Base-by-base conservation (phyloP, 2,113 vertebrate genomes). In the Saccopteryx leptura region DNA sequence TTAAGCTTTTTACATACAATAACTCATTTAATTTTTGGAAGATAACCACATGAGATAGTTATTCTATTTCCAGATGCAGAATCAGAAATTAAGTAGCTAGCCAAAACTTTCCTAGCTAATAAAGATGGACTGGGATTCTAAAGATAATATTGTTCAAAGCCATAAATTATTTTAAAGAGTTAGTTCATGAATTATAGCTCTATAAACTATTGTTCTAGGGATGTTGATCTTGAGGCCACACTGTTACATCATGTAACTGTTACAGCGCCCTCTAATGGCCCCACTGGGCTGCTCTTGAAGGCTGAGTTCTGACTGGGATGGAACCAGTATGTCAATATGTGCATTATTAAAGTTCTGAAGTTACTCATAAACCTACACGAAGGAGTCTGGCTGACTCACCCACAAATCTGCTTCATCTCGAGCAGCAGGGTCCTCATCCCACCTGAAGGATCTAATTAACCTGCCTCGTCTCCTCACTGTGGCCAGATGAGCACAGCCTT, bases 391-490 rank as follows among this genome's bases (percentile, higher is more conserved):
- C 91, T 92, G 94, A 93, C 19, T 92, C 75, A 91, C 66, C 58
- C 26, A 71, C 61, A 89, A 68, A 95, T 87, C 18, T 69, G 21
- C 71, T 96, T 94, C n/a, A 26, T 78, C 66, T 83, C 80, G 24
- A 93, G 12, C 50, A 93, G 74, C 69, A 90, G 89, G 66, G 63
- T 48, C 48, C 61, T 76, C 12, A 56, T 14, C 69, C 54, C 76
- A 90, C 33, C 83, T 91, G 69, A 87, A 88, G 71, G 28, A 78
- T 79, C 83, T 95, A 93, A 91, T 94, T 96, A 96, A 95, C 68
- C 50, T 17, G 6, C 39, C 26, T 61, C 0, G 6, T 54, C 58
- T 93, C 88, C 78, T 94, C 48, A 81, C 68, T 78, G 23, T 88
- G 90, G 80, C 85, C 92, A 88, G 87, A 93, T 85, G 66, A 90